Conservation (phyloP, 53 echinoderm and acorn worm species). For the Arbacia lixula region DNA sequence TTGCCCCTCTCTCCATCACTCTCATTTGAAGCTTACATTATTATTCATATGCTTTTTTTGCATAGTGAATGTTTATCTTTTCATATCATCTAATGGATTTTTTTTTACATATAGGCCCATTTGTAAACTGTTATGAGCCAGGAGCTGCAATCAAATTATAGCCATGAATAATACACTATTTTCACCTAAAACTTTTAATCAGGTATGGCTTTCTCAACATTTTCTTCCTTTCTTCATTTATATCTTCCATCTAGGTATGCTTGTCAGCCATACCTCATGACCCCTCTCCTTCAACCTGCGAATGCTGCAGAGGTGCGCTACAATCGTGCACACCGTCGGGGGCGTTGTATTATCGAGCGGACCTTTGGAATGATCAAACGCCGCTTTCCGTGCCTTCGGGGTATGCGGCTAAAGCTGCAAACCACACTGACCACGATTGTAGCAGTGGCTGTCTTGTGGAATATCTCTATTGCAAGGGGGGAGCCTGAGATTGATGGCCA, state of each 20-base stretch:
- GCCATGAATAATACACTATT: no score
- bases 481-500: slow-evolving; percentile 1
- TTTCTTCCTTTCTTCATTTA: neutral
- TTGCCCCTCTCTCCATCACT: no score
- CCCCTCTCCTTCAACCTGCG: neutral
- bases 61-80: no score
- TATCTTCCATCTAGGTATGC: slow-evolving; percentile 3
- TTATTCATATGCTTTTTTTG: no score
- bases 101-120: no score
- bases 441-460: slow-evolving; percentile 17
- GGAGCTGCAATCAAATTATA: no score
- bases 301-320: neutral
- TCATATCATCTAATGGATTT: no score
- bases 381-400: slow-evolving; percentile 7
- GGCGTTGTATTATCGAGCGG: neutral
- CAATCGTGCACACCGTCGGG: slow-evolving; percentile 13
- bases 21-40: no score
- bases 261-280: slow-evolving; percentile 23
- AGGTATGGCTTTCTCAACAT: neutral
- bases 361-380: slow-evolving; percentile 2
- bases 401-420: neutral
- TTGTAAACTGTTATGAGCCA: no score
- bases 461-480: neutral
- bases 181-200: no score
- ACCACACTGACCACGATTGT: neutral